Base-by-base conservation (phyloP, 2,888 invertebrate species). In the Clistopyga incitator region DNA sequence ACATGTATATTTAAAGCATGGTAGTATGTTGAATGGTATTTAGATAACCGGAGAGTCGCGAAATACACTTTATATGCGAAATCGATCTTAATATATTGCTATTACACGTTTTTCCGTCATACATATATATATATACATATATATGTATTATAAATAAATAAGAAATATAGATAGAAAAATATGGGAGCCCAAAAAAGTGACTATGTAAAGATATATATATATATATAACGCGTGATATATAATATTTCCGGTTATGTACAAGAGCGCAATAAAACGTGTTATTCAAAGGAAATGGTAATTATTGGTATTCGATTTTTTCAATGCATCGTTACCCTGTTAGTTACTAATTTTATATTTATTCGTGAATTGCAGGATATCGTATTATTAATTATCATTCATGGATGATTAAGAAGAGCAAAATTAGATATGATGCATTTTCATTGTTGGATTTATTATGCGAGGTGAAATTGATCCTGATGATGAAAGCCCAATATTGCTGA, bases 221-320 rank as follows among this genome's bases (percentile, higher is more conserved):
- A 78, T 42, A 56, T 42, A 65, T 45, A 18, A 56, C 45, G 77
- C 47, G 50, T 54, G 68, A 65, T 75, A 79, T 75, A 79, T 77
- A 50, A 71, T 79, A 85, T 80, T 86, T 82, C 83, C 81, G 84
- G 86, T 84, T 86, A 84, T 86, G 86, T 85, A 87, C 75, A 61
- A 82, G 86, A 76, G 82, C 83, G 87, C 87, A 88, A 88, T 88
- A 88, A 88, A 88, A 77, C 78, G 84, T 84, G 85, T 87, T 86
- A 86, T 80, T 80, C 42, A 34, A 67, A 76, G 67, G 54, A 67
- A 67, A 47, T 34, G 18, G 18, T 38, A 67, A 56, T 52, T 20
- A 29, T 18, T 64, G n/a, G 23, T 45, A 6, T 47, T 52, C 18
- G 6, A 23, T 72, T 42, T 50, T 79, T 71, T 38, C 29, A 25